Percentiles rank a stretch among this genome's conserved stretches.
phyloP scores from a whole-genome alignment of 2,113 vertebrate genomes.

The Pristiophorus japonicus region DNA sequence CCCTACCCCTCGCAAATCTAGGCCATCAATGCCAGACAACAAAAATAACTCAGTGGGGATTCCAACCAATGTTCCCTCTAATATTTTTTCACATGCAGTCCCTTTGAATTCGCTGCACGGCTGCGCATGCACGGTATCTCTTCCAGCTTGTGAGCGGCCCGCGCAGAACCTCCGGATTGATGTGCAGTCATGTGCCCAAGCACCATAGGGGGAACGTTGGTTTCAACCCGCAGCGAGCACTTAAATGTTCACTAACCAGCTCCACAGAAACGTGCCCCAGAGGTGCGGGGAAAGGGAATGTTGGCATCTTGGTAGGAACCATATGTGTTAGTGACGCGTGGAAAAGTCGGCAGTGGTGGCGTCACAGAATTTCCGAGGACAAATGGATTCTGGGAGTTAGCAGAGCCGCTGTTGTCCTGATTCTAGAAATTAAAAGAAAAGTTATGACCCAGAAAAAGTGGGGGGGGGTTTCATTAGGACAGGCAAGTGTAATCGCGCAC shows the following conservation, averaged over 20 bases:
- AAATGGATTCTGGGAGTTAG: constrained; percentile 62
- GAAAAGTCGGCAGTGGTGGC: constrained; percentile 76
- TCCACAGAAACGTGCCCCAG: constrained; percentile 94
- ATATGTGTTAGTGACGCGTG: constrained; percentile 85
- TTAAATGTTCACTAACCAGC: constrained; percentile 60
- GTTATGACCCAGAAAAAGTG: background rate
- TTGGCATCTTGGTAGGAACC: constrained; percentile 98
- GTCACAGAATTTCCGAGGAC: constrained; percentile 78
- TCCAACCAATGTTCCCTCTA: background rate
- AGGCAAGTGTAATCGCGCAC: background rate
- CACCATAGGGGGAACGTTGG: too few species aligned
- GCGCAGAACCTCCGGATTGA: too few species aligned
- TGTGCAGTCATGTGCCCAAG: too few species aligned
- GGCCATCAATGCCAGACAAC: background rate
- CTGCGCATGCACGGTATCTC: too few species aligned
- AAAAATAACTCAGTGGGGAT: background rate
- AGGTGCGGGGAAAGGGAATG: constrained; percentile 92
- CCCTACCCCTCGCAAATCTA: too few species aligned
- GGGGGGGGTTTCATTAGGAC: background rate
- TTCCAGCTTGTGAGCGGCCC: too few species aligned
- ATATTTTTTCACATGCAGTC: too few species aligned
- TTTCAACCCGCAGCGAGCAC: background rate
- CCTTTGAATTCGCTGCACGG: too few species aligned
- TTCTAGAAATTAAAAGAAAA: constrained; percentile 58
- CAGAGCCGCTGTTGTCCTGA: constrained; percentile 76